phyloP scores from a whole-genome alignment of 2,113 vertebrate species.

The Gorsachius goisagi region DNA sequence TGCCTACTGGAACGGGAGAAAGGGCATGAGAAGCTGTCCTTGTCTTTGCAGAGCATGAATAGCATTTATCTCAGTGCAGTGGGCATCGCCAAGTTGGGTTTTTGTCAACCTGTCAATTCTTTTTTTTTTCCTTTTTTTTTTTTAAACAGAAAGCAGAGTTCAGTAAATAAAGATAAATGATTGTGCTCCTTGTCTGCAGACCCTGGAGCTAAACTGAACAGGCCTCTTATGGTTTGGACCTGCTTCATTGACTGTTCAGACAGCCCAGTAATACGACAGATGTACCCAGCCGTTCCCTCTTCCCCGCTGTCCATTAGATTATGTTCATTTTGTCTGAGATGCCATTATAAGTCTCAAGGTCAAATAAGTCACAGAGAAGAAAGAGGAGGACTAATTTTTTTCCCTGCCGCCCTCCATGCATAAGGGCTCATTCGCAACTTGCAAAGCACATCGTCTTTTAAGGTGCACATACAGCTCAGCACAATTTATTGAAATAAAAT shows the following conservation, averaged over 20 bases:
- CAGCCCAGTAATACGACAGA: slow-evolving; percentile 87
- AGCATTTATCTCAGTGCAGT: slow-evolving; percentile 81
- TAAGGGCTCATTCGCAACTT: slow-evolving; percentile 56
- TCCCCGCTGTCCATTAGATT: slow-evolving; percentile 85
- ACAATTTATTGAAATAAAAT: slow-evolving; percentile 76
- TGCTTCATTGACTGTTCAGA: slow-evolving; percentile 89
- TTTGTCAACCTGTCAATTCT: slow-evolving; percentile 82
- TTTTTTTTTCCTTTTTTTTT: not conserved
- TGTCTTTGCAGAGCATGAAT: slow-evolving; percentile 77
- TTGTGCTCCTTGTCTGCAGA: slow-evolving; percentile 80
- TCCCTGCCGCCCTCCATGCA: slow-evolving; percentile 48
- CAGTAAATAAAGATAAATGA: slow-evolving; percentile 90
- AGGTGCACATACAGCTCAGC: slow-evolving; percentile 14
- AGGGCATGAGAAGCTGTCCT: slow-evolving; percentile 74
- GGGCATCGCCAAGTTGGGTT: slow-evolving; percentile 73
- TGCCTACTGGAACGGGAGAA: slow-evolving; percentile 63
- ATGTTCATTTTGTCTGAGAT: slow-evolving; percentile 85
- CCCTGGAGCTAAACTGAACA: slow-evolving; percentile 84
- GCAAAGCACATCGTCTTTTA: slow-evolving; percentile 44
- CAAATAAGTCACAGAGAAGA: slow-evolving; percentile 78
- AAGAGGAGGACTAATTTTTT: slow-evolving; percentile 73
- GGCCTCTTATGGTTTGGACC: slow-evolving; percentile 85
- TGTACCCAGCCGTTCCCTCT: slow-evolving; percentile 84
- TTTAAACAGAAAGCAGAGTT: slow-evolving; percentile 82
- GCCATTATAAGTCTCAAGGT: slow-evolving; percentile 87